Conservation (phyloP, 2,888 invertebrate species). For the Diaperis boleti region DNA sequence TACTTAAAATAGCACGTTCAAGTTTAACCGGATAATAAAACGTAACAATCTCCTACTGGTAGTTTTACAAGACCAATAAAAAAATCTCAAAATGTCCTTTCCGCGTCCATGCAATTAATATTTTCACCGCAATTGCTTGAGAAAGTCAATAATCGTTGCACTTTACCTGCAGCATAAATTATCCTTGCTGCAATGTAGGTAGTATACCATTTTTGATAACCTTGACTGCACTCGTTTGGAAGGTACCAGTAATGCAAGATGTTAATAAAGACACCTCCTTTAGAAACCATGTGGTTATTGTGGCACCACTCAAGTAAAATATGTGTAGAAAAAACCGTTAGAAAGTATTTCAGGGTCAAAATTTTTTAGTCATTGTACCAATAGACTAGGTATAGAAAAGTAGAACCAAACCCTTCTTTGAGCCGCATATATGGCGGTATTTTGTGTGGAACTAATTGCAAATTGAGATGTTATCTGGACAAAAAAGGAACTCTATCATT, state of each 20-base stretch:
- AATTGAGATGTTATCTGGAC: conserved; percentile 23
- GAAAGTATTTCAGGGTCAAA: conserved; percentile 41
- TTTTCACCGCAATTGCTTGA: conserved; percentile 8
- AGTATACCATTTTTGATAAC: conserved; percentile 15
- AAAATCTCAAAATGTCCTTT: conserved; percentile 26
- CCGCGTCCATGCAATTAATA: conserved; percentile 14
- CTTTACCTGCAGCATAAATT: conserved; percentile 24
- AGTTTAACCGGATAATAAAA: conserved; percentile 35
- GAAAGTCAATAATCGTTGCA: conserved; percentile 30
- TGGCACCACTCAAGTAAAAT: conserved; percentile 12
- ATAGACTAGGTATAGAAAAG: not conserved
- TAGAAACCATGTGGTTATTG: not conserved
- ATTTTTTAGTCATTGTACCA: conserved; percentile 22
- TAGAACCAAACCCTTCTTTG: conserved; percentile 27
- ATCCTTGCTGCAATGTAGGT: conserved; percentile 28
- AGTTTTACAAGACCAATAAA: conserved; percentile 11
- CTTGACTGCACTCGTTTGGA: conserved; percentile 11
- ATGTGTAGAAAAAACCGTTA: conserved; percentile 33
- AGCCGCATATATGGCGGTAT: not conserved
- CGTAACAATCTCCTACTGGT: conserved; percentile 3
- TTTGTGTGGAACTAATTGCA: conserved; percentile 14
- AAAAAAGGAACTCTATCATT: too few species aligned
- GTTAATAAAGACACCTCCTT: conserved; percentile 9
- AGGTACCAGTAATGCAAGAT: conserved; percentile 1
- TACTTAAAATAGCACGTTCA: conserved; percentile 20